These are phyloP conservation scores for Heliconius himera DNA, from an alignment of 1,140 invertebrate species.

Conservation along the genomic window DNA sequence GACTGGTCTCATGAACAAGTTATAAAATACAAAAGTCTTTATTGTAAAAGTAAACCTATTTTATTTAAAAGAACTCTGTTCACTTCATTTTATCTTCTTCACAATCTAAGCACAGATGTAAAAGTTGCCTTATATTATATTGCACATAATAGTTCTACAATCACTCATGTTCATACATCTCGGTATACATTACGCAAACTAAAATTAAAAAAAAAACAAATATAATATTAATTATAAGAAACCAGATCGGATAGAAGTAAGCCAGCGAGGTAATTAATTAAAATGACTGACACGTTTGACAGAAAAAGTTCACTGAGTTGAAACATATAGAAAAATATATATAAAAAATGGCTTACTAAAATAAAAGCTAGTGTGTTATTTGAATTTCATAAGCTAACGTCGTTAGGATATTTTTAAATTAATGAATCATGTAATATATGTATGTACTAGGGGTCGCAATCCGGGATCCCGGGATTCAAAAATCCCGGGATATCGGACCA, in stretches of 20 bases:
- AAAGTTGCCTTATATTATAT: not conserved
- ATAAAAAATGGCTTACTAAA: not conserved
- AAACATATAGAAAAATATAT: not conserved
- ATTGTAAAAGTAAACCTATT: too few relatives aligned
- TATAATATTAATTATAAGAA: constrained; percentile 8
- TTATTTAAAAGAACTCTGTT: too few relatives aligned
- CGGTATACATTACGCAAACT: not conserved
- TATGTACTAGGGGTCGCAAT: too few relatives aligned
- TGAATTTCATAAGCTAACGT: too few relatives aligned
- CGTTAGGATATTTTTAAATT: not conserved
- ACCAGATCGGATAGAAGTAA: not conserved
- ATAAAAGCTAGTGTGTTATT: not conserved
- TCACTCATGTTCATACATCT: not conserved
- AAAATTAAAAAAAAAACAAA: not conserved
- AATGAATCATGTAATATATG: too few relatives aligned
- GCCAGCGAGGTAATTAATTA: not conserved
- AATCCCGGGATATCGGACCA: too few relatives aligned
- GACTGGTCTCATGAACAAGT: too few relatives aligned
- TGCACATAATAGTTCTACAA: not conserved
- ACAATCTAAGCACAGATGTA: not conserved
- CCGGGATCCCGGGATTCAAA: too few relatives aligned
- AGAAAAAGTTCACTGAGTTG: not conserved
- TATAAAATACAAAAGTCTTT: too few relatives aligned
- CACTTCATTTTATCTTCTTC: not conserved
- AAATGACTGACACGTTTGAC: not conserved